Percentiles rank a stretch among this genome's conserved stretches.
phyloP scores from a whole-genome alignment of 2,797 vertebrate species.

The Zalophus californianus region DNA sequence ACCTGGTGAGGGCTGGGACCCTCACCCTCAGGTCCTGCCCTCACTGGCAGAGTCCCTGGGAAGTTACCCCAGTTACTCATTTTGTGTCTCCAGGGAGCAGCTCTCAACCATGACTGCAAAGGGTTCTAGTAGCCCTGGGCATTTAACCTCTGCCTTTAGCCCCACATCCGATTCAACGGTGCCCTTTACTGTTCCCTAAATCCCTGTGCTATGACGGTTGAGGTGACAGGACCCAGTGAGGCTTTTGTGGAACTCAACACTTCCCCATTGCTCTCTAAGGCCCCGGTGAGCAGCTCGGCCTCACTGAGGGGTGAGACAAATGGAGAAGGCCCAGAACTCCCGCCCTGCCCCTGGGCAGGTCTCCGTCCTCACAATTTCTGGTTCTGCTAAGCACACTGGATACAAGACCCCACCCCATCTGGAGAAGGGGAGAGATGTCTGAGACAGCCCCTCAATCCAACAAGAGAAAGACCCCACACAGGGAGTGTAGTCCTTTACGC shows the following conservation, averaged over 20 bases:
- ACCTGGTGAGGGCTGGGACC: not conserved
- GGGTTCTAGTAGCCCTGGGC: fast-evolving
- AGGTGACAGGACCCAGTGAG: not conserved
- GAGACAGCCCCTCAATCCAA: not conserved
- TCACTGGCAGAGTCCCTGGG: not conserved
- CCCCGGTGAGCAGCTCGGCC: not conserved
- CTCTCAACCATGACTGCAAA: not conserved
- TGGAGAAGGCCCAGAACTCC: not conserved
- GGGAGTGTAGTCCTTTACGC: not conserved
- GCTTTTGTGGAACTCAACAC: not conserved
- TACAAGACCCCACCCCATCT: not conserved
- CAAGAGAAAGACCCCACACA: not conserved
- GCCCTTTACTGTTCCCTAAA: not conserved
- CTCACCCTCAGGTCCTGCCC: not conserved
- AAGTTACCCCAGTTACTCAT: not conserved
- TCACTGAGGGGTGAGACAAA: not conserved
- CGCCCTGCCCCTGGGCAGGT: no score
- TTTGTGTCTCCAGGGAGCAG: not conserved
- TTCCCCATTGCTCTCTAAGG: not conserved
- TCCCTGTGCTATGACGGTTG: no score
- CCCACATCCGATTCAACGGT: not conserved
- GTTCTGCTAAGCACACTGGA: not conserved
- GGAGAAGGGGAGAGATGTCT: not conserved
- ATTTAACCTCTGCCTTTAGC: not conserved
- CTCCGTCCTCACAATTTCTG: not conserved